phyloP scores from a whole-genome alignment of 2,888 invertebrate genomes.

The Lacanobia oleracea region DNA sequence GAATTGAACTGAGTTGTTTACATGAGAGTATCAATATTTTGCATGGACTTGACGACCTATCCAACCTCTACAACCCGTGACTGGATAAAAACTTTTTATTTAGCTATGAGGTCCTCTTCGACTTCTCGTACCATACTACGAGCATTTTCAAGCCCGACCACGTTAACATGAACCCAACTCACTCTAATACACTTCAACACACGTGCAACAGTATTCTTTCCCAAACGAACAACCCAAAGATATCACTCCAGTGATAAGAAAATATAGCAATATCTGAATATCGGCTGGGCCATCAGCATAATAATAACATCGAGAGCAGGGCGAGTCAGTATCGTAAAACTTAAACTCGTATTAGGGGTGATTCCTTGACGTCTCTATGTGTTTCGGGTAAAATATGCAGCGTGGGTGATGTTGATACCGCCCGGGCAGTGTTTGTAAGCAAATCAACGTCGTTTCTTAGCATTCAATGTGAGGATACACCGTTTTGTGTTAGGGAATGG shows the following conservation, averaged over 20 bases:
- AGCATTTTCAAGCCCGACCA: neutral
- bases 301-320: constrained; percentile 63
- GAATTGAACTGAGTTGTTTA: no score
- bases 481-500: neutral
- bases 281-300: constrained; percentile 59
- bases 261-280: constrained; percentile 60
- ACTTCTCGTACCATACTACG: no score
- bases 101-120: no score
- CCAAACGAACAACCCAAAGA: constrained; percentile 27
- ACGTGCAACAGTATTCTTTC: constrained; percentile 45
- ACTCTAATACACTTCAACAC: constrained; percentile 25
- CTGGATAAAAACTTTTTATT: no score
- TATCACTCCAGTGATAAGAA: constrained; percentile 52
- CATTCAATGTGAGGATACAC: neutral
- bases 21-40: no score
- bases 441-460: constrained; percentile 7
- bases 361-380: constrained; percentile 71
- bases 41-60: no score
- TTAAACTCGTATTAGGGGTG: constrained; percentile 74
- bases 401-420: neutral
- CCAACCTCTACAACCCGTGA: no score
- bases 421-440: constrained; percentile 7
- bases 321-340: constrained; percentile 68
- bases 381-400: constrained; percentile 2
- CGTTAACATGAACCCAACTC: neutral